A percentile compares a stretch with the other conserved stretches of the same genome.
These are phyloP conservation scores for Zaprionus ghesquierei DNA, from an alignment of 1,140 invertebrate species.

Conservation along the genomic window DNA sequence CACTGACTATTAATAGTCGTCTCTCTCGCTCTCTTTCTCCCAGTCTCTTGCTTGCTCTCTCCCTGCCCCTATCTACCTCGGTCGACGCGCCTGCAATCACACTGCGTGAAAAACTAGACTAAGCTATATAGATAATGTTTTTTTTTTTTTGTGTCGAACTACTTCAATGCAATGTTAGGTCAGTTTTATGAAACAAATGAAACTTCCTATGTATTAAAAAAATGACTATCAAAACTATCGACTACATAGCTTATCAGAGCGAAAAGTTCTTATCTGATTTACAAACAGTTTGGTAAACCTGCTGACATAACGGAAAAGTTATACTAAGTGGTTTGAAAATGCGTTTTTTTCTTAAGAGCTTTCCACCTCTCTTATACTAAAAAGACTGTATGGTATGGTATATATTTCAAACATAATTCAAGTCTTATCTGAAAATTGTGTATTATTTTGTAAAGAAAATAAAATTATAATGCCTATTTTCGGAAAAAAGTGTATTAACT, in stretches of 20 bases:
- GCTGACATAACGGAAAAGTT: background rate
- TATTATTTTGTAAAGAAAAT: too few species aligned
- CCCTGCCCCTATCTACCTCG: background rate
- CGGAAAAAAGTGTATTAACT: too few species aligned
- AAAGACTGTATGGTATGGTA: too few species aligned
- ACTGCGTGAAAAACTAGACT: constrained; percentile 14
- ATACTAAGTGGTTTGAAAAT: background rate
- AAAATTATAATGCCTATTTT: too few species aligned
- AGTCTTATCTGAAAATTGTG: too few species aligned
- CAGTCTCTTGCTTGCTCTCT: background rate
- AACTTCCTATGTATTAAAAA: background rate
- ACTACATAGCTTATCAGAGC: background rate
- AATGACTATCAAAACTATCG: background rate
- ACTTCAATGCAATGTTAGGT: background rate
- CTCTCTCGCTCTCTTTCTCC: background rate
- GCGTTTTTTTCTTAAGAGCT: too few species aligned
- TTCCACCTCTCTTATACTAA: too few species aligned
- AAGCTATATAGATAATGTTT: background rate
- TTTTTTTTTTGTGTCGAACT: background rate
- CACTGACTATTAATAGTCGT: constrained; percentile 34
- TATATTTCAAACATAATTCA: too few species aligned
- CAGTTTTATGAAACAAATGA: background rate
- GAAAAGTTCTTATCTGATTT: background rate
- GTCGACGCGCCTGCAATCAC: background rate
- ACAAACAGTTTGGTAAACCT: background rate